A percentile compares a stretch with the other conserved stretches of the same genome.
Conservation (phyloP, 2,113 vertebrate genomes). For the Zosterops pallidus region DNA sequence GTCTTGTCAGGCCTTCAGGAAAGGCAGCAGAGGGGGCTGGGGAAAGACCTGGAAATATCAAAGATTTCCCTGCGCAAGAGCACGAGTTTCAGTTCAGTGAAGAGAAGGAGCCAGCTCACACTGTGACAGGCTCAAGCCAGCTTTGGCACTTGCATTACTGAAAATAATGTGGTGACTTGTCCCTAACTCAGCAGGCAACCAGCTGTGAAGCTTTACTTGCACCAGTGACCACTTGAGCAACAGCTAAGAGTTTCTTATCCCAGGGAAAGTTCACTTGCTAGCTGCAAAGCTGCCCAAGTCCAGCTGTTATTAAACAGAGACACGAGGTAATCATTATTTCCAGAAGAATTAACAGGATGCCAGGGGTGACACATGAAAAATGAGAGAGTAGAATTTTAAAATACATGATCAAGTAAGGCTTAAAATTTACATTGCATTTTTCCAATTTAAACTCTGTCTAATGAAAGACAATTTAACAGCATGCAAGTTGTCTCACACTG, state of each 20-base stretch:
- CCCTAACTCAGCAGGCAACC: not conserved
- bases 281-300: not conserved
- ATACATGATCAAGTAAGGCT: not conserved
- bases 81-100: not conserved
- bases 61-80: not conserved
- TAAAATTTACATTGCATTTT: not conserved
- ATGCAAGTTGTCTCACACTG: not conserved
- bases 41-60: not conserved
- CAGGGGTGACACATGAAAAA: not conserved
- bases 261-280: not conserved
- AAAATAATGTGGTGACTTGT: not conserved
- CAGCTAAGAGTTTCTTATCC: not conserved
- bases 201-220: not conserved
- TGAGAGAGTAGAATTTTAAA: not conserved
- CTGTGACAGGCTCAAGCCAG: not conserved
- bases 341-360: not conserved
- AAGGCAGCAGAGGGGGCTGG: not conserved
- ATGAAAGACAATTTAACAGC: not conserved
- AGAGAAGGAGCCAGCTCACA: not conserved
- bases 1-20: not conserved
- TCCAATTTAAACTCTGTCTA: not conserved
- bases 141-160: conserved; percentile 20
- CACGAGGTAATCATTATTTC: conserved; percentile 3
- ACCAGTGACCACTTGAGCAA: not conserved
- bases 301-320: not conserved